These are phyloP conservation scores for Melipona beecheii DNA, from an alignment of 2,888 invertebrate species.

Conservation along the genomic window DNA sequence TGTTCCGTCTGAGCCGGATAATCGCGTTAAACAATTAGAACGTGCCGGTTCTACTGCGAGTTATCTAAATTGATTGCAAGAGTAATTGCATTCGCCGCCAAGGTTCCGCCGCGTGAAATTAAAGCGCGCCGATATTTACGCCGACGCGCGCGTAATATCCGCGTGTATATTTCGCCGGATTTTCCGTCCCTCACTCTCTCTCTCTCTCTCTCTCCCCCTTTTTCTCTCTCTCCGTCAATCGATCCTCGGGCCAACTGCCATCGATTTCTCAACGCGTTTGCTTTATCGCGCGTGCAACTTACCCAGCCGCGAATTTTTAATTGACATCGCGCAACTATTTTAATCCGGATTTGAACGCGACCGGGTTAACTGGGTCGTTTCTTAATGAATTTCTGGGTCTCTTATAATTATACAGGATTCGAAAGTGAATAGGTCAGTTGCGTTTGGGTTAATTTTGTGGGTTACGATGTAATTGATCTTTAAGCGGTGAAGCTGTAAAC, in stretches of 20 bases:
- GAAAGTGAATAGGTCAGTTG: no score
- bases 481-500: no score
- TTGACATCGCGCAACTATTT: not conserved
- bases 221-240: not conserved
- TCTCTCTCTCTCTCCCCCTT: not conserved
- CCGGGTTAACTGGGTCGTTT: no score
- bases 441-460: no score
- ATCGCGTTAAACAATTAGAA: constrained; percentile 74
- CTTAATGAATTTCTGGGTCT: no score
- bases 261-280: not conserved
- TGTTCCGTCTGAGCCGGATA: constrained; percentile 57
- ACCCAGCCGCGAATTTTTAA: not conserved
- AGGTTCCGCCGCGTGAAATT: constrained; percentile 56
- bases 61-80: constrained; percentile 77
- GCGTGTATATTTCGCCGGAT: constrained; percentile 8
- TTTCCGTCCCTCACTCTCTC: not conserved
- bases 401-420: no score
- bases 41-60: constrained; percentile 69
- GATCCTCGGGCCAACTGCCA: not conserved
- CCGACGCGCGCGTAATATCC: not conserved
- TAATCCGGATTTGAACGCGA: not conserved
- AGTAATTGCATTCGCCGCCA: constrained; percentile 72
- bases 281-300: not conserved
- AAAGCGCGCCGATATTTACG: constrained; percentile 44
- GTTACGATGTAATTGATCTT: no score